Evolutionary conservation across 2,797 vertebrate species (phyloP).

Genomic region (Rhinella marina): DNA sequence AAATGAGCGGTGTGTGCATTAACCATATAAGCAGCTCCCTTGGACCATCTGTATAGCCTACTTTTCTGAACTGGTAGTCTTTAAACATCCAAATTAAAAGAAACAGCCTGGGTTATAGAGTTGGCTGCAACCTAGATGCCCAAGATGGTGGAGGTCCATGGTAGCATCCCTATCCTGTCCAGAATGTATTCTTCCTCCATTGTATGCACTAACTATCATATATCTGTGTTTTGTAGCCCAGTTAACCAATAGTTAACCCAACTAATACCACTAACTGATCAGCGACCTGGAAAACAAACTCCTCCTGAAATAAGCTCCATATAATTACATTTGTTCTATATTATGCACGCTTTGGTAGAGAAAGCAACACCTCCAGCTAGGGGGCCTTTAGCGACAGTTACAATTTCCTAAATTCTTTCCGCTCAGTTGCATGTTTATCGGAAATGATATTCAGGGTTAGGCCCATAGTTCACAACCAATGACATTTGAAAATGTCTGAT

Average conservation of each 20-base stretch:
- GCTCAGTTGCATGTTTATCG: conserved; percentile 2
- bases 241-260: not conserved
- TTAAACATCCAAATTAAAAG: not conserved
- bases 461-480: not conserved
- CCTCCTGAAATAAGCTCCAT: not conserved
- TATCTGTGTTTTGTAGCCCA: not conserved
- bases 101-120: no score
- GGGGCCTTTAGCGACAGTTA: not conserved
- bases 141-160: not conserved
- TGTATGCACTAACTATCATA: not conserved
- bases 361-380: not conserved
- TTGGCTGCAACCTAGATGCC: not conserved
- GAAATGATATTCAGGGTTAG: not conserved
- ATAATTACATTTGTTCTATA: not conserved
- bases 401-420: conserved; percentile 21
- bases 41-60: not conserved
- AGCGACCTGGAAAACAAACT: not conserved
- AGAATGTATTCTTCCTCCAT: no score
- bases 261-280: not conserved
- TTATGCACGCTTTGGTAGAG: not conserved
- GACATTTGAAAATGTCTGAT: not conserved
- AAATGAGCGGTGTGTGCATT: not conserved
- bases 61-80: no score
- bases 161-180: not conserved
- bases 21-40: not conserved